Base-by-base conservation (phyloP, 2,113 vertebrate genomes). In the Zapus hudsonius region DNA sequence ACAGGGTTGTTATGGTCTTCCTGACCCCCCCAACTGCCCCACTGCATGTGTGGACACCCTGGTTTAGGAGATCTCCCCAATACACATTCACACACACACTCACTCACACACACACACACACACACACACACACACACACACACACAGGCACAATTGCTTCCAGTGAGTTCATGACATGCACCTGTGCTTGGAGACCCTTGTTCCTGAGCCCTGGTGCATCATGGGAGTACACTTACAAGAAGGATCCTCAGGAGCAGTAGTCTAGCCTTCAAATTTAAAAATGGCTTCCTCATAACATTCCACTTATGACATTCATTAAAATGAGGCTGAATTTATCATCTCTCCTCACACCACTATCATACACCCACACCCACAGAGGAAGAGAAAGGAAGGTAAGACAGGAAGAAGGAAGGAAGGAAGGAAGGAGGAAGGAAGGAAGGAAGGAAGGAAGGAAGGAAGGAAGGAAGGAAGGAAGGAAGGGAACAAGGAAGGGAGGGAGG, bases 191-290 rank as follows among this genome's bases (percentile, higher is more conserved):
- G 29, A 70, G 52, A 66, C 5, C 47, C 36, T 61, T 0, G 11
- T 1, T 1, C 7, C 22, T 38, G 40, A 66, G 67, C 36, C 1
- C 0, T 4, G 40, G 47, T 6, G 23, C 17, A 27, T 8, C 31
- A 4, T 11, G 55, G 52, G 38, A 67, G 2, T 36, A 57, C 31
- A 23, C 38, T 87, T 73, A 55, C 1, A 66, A 74, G 59, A 25
- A 19, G 3, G 12, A 5, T n/a, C 33, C 42, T 36, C 55, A n/a
- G 63, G 61, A 87, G 72, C 59, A 12, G 38, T 38, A 59, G 8
- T 44, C 80, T 44, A 90, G 82, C 36, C 92, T 47, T 76, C 52
- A 27, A 70, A 44, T 31, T 89, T 31, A 79, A 75, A 86, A 86
- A 29, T 74, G 73, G 31, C 27, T 64, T 63, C 25, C 15, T 15